Evolutionary conservation across 2,797 vertebrate species (phyloP).

Genomic region (Sebastes vulpes): DNA sequence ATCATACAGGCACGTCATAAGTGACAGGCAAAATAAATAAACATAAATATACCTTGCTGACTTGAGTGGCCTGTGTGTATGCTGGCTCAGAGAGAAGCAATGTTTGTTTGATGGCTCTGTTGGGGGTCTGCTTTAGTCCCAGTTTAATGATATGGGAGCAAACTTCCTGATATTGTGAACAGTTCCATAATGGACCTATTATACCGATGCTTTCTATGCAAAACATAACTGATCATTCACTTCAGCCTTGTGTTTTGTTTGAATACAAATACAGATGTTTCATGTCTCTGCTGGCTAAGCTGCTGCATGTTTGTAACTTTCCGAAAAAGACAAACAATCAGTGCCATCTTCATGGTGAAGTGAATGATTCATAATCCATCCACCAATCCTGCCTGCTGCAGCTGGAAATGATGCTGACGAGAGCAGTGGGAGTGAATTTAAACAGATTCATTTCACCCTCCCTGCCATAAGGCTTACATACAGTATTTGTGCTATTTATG

Average conservation of each 20-base stretch:
- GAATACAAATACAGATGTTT: not conserved
- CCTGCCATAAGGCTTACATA: not conserved
- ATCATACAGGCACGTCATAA: not conserved
- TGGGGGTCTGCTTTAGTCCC: not conserved
- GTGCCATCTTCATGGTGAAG: not conserved
- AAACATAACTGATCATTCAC: not conserved
- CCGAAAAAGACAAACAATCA: not conserved
- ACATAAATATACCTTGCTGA: constrained; percentile 3
- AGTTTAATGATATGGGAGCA: not conserved
- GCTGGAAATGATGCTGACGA: not conserved
- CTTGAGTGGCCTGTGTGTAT: not conserved
- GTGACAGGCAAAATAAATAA: not conserved
- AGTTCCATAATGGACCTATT: not conserved
- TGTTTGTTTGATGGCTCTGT: not conserved
- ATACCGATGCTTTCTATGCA: not conserved
- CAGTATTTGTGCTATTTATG: not conserved
- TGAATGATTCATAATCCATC: not conserved
- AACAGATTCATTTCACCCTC: not conserved
- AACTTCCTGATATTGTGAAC: constrained; percentile 4
- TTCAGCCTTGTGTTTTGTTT: not conserved
- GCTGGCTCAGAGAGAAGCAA: not conserved
- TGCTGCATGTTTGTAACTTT: not conserved
- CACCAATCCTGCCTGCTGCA: not conserved
- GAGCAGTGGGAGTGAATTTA: not conserved
- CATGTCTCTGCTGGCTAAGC: not conserved